Conservation (phyloP, 2,888 invertebrate genomes). For the Portevinia maculata region DNA sequence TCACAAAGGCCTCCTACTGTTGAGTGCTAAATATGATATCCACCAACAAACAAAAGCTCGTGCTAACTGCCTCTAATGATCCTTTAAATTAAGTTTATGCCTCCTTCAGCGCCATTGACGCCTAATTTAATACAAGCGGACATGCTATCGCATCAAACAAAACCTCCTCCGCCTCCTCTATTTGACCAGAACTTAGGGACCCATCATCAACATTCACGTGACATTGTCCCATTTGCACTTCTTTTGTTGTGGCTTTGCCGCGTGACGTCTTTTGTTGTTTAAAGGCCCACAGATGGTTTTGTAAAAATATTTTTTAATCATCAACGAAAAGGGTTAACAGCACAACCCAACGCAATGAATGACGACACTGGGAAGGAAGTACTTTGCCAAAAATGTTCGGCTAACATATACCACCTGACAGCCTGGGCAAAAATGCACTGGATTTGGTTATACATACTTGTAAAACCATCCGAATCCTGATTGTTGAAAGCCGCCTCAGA, state of each 20-base stretch:
- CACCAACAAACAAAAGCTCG: constrained; percentile 46
- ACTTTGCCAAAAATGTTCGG: constrained; percentile 61
- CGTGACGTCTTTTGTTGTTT: constrained; percentile 53
- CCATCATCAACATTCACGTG: constrained; percentile 57
- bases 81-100: constrained; percentile 72
- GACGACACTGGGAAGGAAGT: constrained; percentile 44
- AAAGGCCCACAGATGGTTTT: constrained; percentile 40
- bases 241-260: constrained; percentile 56
- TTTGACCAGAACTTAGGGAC: constrained; percentile 39
- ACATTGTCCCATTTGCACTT: constrained; percentile 69
- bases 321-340: constrained; percentile 56
- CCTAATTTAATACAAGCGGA: constrained; percentile 68
- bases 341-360: constrained; percentile 23
- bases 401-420: constrained; percentile 24
- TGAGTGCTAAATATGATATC: constrained; percentile 51
- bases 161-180: constrained; percentile 19
- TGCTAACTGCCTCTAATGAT: constrained; percentile 69
- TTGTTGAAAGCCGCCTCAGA: constrained; percentile 24
- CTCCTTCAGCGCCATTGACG: constrained; percentile 62
- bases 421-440: constrained; percentile 18
- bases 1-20: constrained; percentile 18
- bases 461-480: neutral
- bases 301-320: constrained; percentile 11
- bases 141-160: constrained; percentile 49
- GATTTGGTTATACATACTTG: neutral